A percentile compares a stretch with the other conserved stretches of the same genome.
These are phyloP conservation scores for Naja naja DNA, from an alignment of 2,113 vertebrate genomes.

Conservation along the genomic window DNA sequence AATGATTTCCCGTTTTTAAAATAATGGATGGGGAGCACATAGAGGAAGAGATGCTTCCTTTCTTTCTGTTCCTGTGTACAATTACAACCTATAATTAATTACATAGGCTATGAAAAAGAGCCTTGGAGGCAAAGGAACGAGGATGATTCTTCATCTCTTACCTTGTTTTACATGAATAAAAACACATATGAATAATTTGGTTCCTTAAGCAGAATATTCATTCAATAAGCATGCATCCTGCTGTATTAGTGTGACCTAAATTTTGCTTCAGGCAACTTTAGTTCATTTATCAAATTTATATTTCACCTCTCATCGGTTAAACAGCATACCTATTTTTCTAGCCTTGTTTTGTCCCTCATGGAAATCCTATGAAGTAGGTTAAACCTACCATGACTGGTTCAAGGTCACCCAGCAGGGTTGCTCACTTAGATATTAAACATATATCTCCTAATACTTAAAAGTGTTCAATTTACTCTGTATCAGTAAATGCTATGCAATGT, in stretches of 20 bases:
- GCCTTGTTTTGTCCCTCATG: not conserved
- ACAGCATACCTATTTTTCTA: not conserved
- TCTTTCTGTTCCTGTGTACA: not conserved
- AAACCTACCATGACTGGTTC: not conserved
- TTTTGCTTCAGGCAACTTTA: not conserved
- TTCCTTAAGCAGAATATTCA: not conserved
- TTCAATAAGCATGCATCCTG: not conserved
- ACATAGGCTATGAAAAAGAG: not conserved
- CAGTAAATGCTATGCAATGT: not conserved
- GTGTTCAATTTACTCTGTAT: not conserved
- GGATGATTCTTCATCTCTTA: not conserved
- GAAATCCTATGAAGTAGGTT: not conserved
- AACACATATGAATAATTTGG: not conserved
- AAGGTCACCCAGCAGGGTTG: not conserved
- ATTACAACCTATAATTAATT: not conserved
- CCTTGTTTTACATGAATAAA: not conserved
- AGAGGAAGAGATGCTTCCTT: not conserved
- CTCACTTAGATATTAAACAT: not conserved
- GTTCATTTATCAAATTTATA: not conserved
- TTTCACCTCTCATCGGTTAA: not conserved
- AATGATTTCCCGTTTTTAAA: not conserved
- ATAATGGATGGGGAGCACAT: not conserved
- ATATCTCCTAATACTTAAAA: not conserved
- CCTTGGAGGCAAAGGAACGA: not conserved
- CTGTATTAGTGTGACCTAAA: not conserved